A percentile compares a stretch with the other conserved stretches of the same genome.
Conservation (phyloP, 2,797 vertebrate species). For the Propithecus perrieri region DNA sequence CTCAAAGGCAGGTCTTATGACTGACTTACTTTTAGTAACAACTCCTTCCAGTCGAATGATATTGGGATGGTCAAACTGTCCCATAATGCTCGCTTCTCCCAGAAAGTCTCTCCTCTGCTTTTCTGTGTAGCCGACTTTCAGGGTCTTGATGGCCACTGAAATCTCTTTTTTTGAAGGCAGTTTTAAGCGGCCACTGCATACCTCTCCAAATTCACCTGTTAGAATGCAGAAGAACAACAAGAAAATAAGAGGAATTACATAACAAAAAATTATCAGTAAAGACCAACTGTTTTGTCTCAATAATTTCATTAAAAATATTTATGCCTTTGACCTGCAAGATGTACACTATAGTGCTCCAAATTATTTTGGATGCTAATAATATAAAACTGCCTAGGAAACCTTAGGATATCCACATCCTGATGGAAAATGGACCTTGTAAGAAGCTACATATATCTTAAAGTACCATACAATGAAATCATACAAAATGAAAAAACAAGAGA, state of each 20-base stretch:
- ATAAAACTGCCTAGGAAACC: not conserved
- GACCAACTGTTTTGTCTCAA: not conserved
- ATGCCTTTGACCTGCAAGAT: not conserved
- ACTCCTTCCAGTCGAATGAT: slow-evolving; percentile 98
- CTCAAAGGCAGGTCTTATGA: not conserved
- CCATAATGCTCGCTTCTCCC: slow-evolving; percentile 98
- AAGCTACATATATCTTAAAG: not conserved
- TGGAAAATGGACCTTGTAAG: not conserved
- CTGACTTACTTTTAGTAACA: slow-evolving; percentile 96
- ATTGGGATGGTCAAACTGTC: slow-evolving; percentile 98
- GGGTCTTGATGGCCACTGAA: slow-evolving; percentile 97
- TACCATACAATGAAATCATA: not conserved
- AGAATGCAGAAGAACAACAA: not conserved
- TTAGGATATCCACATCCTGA: not conserved
- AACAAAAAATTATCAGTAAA: not conserved
- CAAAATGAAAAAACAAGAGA: not conserved
- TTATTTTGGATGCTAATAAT: not conserved
- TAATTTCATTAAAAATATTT: not conserved
- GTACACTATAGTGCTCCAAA: not conserved
- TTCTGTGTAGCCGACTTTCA: slow-evolving; percentile 97
- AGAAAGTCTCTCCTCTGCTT: slow-evolving; percentile 98
- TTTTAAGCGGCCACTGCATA: slow-evolving; percentile 96
- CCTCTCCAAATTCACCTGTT: slow-evolving; percentile 97
- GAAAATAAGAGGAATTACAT: not conserved
- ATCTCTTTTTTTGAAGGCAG: slow-evolving; percentile 98